Base-by-base conservation (phyloP, 2,888 invertebrate genomes). In the Sympetrum striolatum region DNA sequence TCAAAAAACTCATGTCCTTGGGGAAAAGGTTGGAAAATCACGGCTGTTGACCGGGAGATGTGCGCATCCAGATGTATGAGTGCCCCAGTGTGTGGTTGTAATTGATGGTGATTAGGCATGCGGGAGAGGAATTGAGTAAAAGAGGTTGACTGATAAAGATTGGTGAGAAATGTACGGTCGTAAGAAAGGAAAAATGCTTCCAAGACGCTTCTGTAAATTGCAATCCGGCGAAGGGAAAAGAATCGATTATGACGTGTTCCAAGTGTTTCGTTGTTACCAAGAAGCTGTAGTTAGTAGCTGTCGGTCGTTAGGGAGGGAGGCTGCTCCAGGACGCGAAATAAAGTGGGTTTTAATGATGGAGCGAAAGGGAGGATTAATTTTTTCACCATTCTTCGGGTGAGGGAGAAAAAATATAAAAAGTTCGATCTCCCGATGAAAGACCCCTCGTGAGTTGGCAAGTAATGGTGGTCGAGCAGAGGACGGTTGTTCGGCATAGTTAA, bases 261-360 rank as follows among this genome's bases (percentile, higher is more conserved):
- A 5, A 44, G 39, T 81, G 48, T 81, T 81, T 48, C 44, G 81
- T 48, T 81, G 81, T 81, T 44, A 44, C 81, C 25, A 44, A n/a
- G 48, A 48, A 14, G 81, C 18, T 39, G 22, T 31, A 48, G 48
- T 44, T 81, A 12, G 81, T 81, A 31, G n/a, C 48, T 48, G 25
- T 44, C 44, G 39, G 25, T n/a, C 81, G 48, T 44, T 44, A 48
- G 39, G 44, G 25, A 48, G 48, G 22, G n/a, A n/a, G 22, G 44
- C 12, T 39, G 81, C n/a, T 18, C 22, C 25, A n/a, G 81, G 15
- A 44, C 14, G 48, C n/a, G 48, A 48, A 44, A 39, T 81, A 44
- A 48, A 81, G 81, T 81, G 81, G 81, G 81, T 81, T 81, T 81
- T 81, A 81, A 81, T 81, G 81, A 81, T 48, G 81, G 81, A 15